phyloP scores from a whole-genome alignment of 2,797 vertebrate genomes.

The Decapterus maruadsi region DNA sequence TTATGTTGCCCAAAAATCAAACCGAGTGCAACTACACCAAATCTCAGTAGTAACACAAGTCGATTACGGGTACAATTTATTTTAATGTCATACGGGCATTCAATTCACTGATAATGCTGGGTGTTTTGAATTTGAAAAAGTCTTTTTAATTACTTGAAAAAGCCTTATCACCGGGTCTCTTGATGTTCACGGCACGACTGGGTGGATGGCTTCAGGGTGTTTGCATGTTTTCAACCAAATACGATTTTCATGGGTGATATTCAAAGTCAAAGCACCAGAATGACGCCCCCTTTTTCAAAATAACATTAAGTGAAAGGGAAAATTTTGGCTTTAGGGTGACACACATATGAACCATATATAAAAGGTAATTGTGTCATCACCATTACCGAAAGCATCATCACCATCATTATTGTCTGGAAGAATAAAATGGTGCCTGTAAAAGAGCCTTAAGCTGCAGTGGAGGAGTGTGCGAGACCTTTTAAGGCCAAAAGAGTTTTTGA shows the following conservation, averaged over 20 bases:
- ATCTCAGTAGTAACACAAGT: not conserved
- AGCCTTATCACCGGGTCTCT: not conserved
- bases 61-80: not conserved
- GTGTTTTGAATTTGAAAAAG: not conserved
- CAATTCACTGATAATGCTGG: not conserved
- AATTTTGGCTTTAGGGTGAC: conserved; percentile 21
- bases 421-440: conserved; percentile 22
- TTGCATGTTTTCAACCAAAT: conserved; percentile 22
- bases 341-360: conserved; percentile 42
- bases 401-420: conserved; percentile 24
- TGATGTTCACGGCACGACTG: not conserved
- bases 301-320: conserved; percentile 2
- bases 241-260: not conserved
- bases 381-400: conserved; percentile 36
- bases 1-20: not conserved
- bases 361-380: conserved; percentile 43
- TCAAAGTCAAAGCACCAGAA: conserved; percentile 22
- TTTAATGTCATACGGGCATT: not conserved
- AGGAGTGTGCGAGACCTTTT: not conserved
- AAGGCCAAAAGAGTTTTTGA: not conserved
- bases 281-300: not conserved
- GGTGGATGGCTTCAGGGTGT: not conserved
- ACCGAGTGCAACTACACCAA: not conserved
- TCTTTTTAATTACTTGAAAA: conserved; percentile 9
- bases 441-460: conserved; percentile 6